Percentiles rank a stretch among this genome's conserved stretches.
Evolutionary conservation across 2,888 invertebrate species (phyloP).

Genomic region (Trachelus stipa): DNA sequence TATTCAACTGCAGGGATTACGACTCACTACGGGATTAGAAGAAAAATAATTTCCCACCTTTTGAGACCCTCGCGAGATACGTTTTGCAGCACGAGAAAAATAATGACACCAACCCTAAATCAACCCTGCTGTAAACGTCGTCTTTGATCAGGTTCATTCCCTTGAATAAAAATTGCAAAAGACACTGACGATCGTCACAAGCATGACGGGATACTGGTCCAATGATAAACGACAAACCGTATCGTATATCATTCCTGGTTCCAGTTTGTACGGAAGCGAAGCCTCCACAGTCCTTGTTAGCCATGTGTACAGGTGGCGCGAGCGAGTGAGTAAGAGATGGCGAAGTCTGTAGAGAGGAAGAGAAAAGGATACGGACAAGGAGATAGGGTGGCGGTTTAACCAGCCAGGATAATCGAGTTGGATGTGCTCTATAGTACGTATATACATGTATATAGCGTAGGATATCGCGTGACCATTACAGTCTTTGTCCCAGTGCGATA

Average conservation of each 20-base stretch:
- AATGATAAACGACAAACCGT: not conserved
- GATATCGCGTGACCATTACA: not conserved
- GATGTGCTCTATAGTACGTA: not conserved
- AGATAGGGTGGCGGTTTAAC: not conserved
- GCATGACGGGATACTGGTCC: not conserved
- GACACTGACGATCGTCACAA: not conserved
- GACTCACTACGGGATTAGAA: not conserved
- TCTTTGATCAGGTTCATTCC: too few species aligned
- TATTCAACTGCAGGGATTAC: too few species aligned
- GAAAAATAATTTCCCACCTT: not conserved
- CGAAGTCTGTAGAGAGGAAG: not conserved
- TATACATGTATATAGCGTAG: not conserved
- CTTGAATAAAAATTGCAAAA: not conserved
- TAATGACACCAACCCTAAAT: not conserved
- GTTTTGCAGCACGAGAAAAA: not conserved
- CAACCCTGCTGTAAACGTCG: not conserved
- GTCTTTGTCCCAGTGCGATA: not conserved
- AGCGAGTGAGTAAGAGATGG: not conserved
- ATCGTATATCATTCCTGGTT: not conserved
- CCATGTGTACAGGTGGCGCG: not conserved
- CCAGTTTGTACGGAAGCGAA: not conserved
- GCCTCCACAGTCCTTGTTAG: not conserved
- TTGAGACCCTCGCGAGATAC: not conserved
- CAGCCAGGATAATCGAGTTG: not conserved
- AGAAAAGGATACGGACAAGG: slow-evolving; percentile 30